Percentiles rank a stretch among this genome's conserved stretches.
Evolutionary conservation across 1,140 invertebrate genomes (phyloP).

Genomic region (Odontomachus brunneus): DNA sequence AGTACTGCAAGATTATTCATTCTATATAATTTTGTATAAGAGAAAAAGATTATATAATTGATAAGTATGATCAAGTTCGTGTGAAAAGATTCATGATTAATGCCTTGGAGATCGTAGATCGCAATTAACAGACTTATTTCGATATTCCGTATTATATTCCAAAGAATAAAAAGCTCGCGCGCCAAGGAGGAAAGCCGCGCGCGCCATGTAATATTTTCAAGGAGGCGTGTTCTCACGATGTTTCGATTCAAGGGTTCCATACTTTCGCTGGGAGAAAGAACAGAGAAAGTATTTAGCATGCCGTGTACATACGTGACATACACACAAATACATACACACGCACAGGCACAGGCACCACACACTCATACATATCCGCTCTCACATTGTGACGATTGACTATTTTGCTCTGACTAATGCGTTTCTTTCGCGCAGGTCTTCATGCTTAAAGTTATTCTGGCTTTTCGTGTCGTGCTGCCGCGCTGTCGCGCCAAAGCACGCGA

Average conservation of each 20-base stretch:
- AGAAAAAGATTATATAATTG: too few species aligned
- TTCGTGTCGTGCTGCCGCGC: slow-evolving; percentile 65
- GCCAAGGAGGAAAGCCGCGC: neutral
- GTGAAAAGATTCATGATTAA: too few species aligned
- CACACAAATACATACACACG: neutral
- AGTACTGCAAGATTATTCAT: too few species aligned
- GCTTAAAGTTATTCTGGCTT: slow-evolving; percentile 70
- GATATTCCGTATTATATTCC: neutral
- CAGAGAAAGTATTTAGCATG: neutral
- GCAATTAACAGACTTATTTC: neutral
- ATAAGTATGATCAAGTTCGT: too few species aligned
- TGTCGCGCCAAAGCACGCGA: slow-evolving; percentile 72
- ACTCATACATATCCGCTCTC: neutral
- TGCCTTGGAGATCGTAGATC: too few species aligned
- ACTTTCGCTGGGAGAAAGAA: neutral
- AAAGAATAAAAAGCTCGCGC: neutral
- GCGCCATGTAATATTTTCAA: too few species aligned
- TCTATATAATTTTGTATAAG: too few species aligned
- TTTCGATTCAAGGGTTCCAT: neutral
- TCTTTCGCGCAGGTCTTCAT: slow-evolving; percentile 65
- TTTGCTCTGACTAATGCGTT: slow-evolving; percentile 59
- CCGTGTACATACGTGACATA: too few species aligned
- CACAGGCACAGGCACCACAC: neutral
- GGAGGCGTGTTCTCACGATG: neutral
- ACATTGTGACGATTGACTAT: slow-evolving; percentile 53